These are phyloP conservation scores for Hesperia comma DNA, from an alignment of 2,888 invertebrate genomes.

Conservation along the genomic window DNA sequence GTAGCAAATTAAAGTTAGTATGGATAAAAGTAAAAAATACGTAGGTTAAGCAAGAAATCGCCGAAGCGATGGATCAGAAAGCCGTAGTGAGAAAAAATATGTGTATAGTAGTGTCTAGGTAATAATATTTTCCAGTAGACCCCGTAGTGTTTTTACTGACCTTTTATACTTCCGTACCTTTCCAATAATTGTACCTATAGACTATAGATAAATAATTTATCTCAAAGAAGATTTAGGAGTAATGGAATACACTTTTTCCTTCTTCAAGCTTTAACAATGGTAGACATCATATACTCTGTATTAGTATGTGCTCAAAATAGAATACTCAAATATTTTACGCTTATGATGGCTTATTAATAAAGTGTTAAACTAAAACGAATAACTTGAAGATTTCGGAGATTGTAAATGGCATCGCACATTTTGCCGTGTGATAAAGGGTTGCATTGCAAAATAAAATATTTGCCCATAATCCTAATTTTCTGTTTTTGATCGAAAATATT, in stretches of 20 bases:
- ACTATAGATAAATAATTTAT: slow-evolving; percentile 15
- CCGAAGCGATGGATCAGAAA: slow-evolving; percentile 65
- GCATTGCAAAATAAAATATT: too few relatives aligned
- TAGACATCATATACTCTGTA: slow-evolving; percentile 6
- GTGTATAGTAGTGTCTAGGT: slow-evolving; percentile 48
- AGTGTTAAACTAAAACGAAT: background rate
- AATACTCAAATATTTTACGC: slow-evolving; percentile 26
- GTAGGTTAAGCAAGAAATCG: slow-evolving; percentile 46
- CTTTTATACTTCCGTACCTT: slow-evolving; percentile 72
- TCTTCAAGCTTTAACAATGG: slow-evolving; percentile 29
- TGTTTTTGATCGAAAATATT: too few relatives aligned
- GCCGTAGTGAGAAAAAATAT: slow-evolving; percentile 74
- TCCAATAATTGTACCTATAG: slow-evolving; percentile 36
- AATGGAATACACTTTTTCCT: slow-evolving; percentile 21
- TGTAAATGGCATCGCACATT: background rate
- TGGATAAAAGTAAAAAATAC: slow-evolving; percentile 41
- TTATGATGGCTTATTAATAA: slow-evolving; percentile 18
- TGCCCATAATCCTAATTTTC: too few relatives aligned
- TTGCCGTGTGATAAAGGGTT: too few relatives aligned
- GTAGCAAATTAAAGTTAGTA: slow-evolving; percentile 44
- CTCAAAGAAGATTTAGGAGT: slow-evolving; percentile 19
- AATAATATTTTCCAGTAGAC: slow-evolving; percentile 70
- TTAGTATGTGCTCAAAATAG: slow-evolving; percentile 21
- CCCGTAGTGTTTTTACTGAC: slow-evolving; percentile 78
- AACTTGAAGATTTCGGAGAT: background rate